Percentiles rank a stretch among this genome's conserved stretches.
Evolutionary conservation across 2,888 invertebrate genomes (phyloP).

Genomic region (Vesta saturnalis): DNA sequence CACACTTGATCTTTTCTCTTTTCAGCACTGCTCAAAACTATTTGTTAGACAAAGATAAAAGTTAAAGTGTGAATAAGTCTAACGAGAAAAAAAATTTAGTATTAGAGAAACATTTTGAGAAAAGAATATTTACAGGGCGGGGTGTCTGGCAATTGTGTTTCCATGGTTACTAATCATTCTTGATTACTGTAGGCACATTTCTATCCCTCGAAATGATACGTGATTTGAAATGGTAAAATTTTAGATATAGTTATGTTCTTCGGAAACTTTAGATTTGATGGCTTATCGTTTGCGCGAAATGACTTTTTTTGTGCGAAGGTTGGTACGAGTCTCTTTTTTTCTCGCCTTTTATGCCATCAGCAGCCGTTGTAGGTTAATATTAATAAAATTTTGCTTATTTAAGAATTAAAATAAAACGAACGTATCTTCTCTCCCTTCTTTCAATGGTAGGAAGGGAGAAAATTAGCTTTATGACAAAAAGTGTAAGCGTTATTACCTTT

Average conservation of each 20-base stretch:
- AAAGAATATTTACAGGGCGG: conserved; percentile 35
- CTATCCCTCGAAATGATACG: conserved; percentile 51
- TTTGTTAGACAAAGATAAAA: background rate
- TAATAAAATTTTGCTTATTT: background rate
- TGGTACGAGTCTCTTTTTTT: too few species aligned
- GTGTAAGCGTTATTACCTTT: conserved; percentile 37
- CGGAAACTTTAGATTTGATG: conserved; percentile 14
- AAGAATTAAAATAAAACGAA: conserved; percentile 7
- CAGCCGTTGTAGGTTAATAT: too few species aligned
- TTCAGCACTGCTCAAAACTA: background rate
- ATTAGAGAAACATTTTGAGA: conserved; percentile 26
- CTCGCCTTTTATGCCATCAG: too few species aligned
- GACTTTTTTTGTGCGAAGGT: too few species aligned
- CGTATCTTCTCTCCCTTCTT: background rate
- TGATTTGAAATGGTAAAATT: conserved; percentile 49
- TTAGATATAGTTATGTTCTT: conserved; percentile 15
- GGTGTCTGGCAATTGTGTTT: conserved; percentile 46
- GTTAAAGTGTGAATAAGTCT: conserved; percentile 5
- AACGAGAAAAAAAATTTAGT: conserved; percentile 19
- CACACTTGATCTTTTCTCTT: conserved; percentile 22
- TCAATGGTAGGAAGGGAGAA: conserved; percentile 14
- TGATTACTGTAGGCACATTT: conserved; percentile 55
- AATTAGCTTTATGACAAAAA: conserved; percentile 35
- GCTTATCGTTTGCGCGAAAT: background rate
- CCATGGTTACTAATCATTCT: conserved; percentile 58